These are phyloP conservation scores for Dissostichus mawsoni DNA, from an alignment of 2,113 vertebrate genomes.

Conservation along the genomic window DNA sequence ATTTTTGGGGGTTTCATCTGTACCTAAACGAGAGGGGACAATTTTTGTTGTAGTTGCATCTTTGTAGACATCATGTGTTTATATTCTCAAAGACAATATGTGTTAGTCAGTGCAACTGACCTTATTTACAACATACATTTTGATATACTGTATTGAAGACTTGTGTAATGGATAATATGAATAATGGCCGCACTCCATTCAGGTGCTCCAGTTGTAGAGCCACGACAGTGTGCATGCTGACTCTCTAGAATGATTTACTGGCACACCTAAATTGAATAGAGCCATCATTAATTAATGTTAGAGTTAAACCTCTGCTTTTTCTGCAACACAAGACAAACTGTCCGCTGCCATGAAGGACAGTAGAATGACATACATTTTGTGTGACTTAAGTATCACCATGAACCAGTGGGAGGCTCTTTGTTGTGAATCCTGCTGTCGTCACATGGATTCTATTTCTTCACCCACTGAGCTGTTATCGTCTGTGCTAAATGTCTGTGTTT, in stretches of 20 bases:
- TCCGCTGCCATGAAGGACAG: neutral
- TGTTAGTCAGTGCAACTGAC: neutral
- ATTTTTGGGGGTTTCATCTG: neutral
- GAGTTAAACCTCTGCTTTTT: neutral
- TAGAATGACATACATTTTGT: neutral
- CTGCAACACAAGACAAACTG: neutral
- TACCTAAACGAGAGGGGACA: neutral
- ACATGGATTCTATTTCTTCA: conserved; percentile 15
- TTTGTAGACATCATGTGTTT: neutral
- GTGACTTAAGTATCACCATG: neutral
- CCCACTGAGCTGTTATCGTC: conserved; percentile 44
- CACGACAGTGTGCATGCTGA: neutral
- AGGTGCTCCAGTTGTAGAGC: neutral
- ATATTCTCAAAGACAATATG: neutral
- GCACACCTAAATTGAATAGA: neutral
- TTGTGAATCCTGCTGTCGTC: neutral
- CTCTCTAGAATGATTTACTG: conserved; percentile 17
- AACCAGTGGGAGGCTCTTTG: neutral
- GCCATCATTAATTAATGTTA: neutral
- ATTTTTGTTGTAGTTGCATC: neutral
- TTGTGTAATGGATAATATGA: conserved; percentile 11
- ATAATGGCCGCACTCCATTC: conserved; percentile 1
- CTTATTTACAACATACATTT: neutral
- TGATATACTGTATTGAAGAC: neutral
- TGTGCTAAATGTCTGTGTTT: conserved; percentile 50